These are phyloP conservation scores for Diuraphis noxia DNA, from an alignment of 1,140 invertebrate genomes.

Conservation along the genomic window DNA sequence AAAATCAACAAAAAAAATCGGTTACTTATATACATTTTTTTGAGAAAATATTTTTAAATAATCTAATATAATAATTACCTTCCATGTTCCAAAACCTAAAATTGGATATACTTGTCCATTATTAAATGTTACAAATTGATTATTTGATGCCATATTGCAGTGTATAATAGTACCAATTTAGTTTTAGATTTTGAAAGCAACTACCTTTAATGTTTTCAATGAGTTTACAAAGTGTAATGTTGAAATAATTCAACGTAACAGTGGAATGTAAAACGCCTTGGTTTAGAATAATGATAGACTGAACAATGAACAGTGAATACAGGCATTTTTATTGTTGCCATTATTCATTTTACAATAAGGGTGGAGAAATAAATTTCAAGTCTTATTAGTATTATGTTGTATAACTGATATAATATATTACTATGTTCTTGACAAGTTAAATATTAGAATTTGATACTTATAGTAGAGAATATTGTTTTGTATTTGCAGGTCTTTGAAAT, in stretches of 20 bases:
- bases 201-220: background rate
- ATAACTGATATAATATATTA: background rate
- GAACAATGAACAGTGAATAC: background rate
- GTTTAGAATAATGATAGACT: background rate
- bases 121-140: slow-evolving; percentile 55
- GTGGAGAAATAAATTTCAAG: background rate
- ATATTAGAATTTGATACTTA: background rate
- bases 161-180: background rate
- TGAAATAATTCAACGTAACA: background rate
- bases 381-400: background rate
- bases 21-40: background rate
- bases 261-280: background rate
- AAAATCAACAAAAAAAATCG: background rate
- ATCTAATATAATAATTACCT: slow-evolving; percentile 44
- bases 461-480: background rate
- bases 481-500: no score
- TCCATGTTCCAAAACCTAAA: slow-evolving; percentile 56
- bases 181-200: no score
- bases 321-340: background rate
- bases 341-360: background rate
- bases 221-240: background rate
- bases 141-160: slow-evolving; percentile 46
- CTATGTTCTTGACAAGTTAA: background rate
- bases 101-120: slow-evolving; percentile 55
- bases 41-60: background rate